These are phyloP conservation scores for Stictocephala bisonia DNA, from an alignment of 2,888 invertebrate genomes.

Conservation along the genomic window DNA sequence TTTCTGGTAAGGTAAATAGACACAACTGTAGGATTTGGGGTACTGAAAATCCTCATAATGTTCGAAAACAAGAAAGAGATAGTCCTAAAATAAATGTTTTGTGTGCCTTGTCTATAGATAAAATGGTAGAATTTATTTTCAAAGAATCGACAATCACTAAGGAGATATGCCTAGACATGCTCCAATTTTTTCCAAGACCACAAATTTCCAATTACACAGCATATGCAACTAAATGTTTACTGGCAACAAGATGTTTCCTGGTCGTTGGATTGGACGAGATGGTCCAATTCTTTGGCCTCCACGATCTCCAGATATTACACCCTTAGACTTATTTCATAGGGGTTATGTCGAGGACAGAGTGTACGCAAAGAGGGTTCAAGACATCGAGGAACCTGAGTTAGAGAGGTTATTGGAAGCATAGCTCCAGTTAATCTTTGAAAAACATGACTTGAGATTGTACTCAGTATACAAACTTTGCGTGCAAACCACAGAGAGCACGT, in stretches of 20 bases:
- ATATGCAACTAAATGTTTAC: slow-evolving; percentile 8
- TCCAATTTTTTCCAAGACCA: neutral
- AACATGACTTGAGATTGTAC: slow-evolving; percentile 1
- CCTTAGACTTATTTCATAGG: slow-evolving; percentile 14
- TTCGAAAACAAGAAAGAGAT: slow-evolving; percentile 33
- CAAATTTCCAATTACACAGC: slow-evolving; percentile 1
- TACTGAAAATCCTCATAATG: slow-evolving; percentile 29
- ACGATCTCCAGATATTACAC: slow-evolving; percentile 8
- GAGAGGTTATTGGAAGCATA: slow-evolving; percentile 20
- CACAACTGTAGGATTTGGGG: slow-evolving; percentile 12
- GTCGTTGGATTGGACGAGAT: slow-evolving; percentile 19
- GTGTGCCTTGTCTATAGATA: slow-evolving; percentile 20
- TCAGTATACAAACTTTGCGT: slow-evolving; percentile 21
- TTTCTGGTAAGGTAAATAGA: slow-evolving; percentile 29
- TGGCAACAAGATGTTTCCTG: slow-evolving; percentile 25
- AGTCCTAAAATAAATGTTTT: slow-evolving; percentile 20
- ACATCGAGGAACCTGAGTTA: slow-evolving; percentile 7
- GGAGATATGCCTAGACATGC: slow-evolving; percentile 15
- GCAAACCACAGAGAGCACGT: slow-evolving; percentile 17
- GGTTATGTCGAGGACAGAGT: slow-evolving; percentile 3
- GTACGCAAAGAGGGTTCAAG: neutral
- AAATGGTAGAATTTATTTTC: neutral
- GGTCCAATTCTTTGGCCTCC: slow-evolving; percentile 4
- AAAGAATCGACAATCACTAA: neutral
- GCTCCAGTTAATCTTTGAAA: slow-evolving; percentile 4